These are phyloP conservation scores for Pristis pectinata DNA, from an alignment of 2,797 vertebrate species.

Conservation along the genomic window DNA sequence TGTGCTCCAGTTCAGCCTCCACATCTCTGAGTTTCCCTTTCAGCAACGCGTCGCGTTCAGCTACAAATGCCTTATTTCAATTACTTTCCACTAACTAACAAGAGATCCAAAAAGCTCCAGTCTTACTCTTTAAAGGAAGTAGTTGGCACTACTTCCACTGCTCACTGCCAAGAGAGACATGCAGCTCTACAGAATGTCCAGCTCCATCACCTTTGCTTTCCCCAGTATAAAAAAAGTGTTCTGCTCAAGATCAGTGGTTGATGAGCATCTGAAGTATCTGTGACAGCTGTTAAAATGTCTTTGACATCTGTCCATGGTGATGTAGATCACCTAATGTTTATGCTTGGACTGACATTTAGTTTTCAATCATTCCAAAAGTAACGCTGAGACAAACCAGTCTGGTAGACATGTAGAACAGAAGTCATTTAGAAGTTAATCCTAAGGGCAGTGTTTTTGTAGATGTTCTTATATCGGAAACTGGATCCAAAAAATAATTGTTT, in stretches of 20 bases:
- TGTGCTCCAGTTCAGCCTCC: too few relatives aligned
- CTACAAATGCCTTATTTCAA: neutral
- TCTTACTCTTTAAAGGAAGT: neutral
- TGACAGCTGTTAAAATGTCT: constrained; percentile 35
- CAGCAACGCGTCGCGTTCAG: too few relatives aligned
- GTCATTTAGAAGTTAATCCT: neutral
- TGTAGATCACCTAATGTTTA: constrained; percentile 26
- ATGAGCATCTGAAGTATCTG: constrained; percentile 25
- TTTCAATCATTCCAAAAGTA: constrained; percentile 24
- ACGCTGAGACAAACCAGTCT: neutral
- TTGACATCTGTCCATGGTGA: constrained; percentile 15
- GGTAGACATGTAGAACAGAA: neutral
- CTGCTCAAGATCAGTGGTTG: constrained; percentile 30
- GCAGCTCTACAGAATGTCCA: neutral
- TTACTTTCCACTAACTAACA: neutral
- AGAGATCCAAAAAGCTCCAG: neutral
- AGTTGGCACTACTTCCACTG: neutral
- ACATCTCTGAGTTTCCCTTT: too few relatives aligned
- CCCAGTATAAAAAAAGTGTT: neutral
- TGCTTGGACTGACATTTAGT: constrained; percentile 21
- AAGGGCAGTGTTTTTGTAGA: neutral
- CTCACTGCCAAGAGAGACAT: neutral
- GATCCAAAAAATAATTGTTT: neutral
- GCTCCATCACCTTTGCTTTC: neutral
- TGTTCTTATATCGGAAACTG: neutral